Evolutionary conservation across 2,888 invertebrate genomes (phyloP).

Genomic region (Thereva nobilitata): DNA sequence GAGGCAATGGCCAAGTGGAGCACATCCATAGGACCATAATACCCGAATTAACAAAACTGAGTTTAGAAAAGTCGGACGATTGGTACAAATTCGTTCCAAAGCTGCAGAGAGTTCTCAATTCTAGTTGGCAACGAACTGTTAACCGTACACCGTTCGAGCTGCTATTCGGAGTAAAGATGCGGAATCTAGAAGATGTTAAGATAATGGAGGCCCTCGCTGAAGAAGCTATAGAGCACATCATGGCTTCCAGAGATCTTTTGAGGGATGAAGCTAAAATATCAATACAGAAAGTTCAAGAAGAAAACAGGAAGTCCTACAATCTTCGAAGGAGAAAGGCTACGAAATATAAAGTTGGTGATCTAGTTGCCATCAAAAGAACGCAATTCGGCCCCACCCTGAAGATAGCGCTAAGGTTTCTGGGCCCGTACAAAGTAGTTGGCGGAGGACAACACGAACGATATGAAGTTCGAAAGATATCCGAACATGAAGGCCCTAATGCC

Average conservation of each 20-base stretch:
- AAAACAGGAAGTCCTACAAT: not conserved
- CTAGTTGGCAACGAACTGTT: conserved; percentile 28
- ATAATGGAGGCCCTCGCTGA: not conserved
- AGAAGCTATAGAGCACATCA: not conserved
- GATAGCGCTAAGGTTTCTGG: too few relatives aligned
- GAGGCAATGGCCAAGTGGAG: conserved; percentile 52
- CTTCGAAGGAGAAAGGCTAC: not conserved
- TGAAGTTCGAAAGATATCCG: too few relatives aligned
- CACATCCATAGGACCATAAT: conserved; percentile 49
- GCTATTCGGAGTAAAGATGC: conserved; percentile 30
- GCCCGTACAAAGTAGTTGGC: too few relatives aligned
- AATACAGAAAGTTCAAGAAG: not conserved
- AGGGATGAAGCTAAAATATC: not conserved
- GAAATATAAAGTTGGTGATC: not conserved
- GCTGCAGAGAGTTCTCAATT: conserved; percentile 46
- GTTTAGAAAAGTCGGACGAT: conserved; percentile 46
- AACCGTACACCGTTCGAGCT: conserved; percentile 35
- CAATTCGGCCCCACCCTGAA: too few relatives aligned
- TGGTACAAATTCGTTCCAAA: conserved; percentile 46
- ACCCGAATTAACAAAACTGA: conserved; percentile 49
- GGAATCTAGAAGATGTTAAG: not conserved
- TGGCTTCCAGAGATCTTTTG: not conserved
- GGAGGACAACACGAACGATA: too few relatives aligned
- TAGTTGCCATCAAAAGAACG: conserved; percentile 5
- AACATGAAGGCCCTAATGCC: too few relatives aligned